Evolutionary conservation across 2,113 vertebrate species (phyloP), one percentile per base, ranked within the genome.

Genomic region (Pitta sordida): DNA sequence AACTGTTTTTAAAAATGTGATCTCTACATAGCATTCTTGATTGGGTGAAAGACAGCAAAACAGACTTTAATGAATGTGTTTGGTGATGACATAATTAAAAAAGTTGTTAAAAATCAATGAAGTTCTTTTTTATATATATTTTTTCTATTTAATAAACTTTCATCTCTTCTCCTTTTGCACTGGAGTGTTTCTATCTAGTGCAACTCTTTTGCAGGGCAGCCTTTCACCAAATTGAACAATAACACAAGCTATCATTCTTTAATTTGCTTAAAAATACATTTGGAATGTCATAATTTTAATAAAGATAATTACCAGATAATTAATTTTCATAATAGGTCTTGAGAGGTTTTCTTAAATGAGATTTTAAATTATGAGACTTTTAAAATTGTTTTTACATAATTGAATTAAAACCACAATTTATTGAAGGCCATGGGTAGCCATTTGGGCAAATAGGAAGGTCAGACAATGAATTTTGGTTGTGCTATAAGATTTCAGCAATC

Each of bases 401-500:
- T 79, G 9, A 49, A 77, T 78, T 81, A 58, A 85, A 89, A 3
- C 11, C 24, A 23, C 10, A 37, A 13, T 86, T 63, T 59, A 78
- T 56, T 83, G 43, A 18, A 67, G 43, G 20, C 36, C 75, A 1
- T 77, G 48, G 80, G 52, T 82, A 88, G 59, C 82, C 49, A 51
- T 78, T 80, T 78, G 37, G 46, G 43, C 36, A 75, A 52, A 83
- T 60, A 67, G 2, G 13, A 30, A 52, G 30, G 41, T 90, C 51
- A 53, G 27, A 73, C 56, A 85, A 37, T 62, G 71, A 27, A 53
- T 94, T 77, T 53, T 91, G 19, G n/a, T 60, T 76, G n/a, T 53
- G 26, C 29, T 73, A 39, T 68, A 78, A 77, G 68, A 68, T 93
- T 96, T 92, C 51, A 82, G 29, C 65, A 82, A 73, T 76, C 69